Evolutionary conservation across 2,888 invertebrate species (phyloP), one percentile per base, ranked within the genome.

Genomic region (Lamproptera curius): DNA sequence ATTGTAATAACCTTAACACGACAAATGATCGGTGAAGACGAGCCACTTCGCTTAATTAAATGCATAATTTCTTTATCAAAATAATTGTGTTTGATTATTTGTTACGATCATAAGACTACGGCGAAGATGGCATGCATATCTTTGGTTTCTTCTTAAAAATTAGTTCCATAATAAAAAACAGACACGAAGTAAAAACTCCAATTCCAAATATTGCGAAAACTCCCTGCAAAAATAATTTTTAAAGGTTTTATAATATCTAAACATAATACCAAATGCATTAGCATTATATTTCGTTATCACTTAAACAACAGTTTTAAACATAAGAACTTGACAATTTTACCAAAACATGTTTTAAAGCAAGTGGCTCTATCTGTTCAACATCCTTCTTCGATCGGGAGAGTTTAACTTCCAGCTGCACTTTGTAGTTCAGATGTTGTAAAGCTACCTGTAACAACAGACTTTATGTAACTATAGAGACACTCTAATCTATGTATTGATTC

Each of bases 371-470:
- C 33, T 53, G 61, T 31, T 71, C 76, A n/a, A 73, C 72, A 47
- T 79, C 77, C 48, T 64, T 69, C 52, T 68, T 73, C 11, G 69
- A 65, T 28, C 84, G 69, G 8, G 89, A 88, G 11, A 83, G 70
- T 54, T 77, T 81, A 0, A 90, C 88, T 58, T 87, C 89, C 44
- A 86, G 65, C 63, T 91, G 90, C 3, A 90, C 87, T 59, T 85
- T 70, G 43, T 78, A 78, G 64, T 90, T 79, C 57, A 90, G 71
- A 61, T 88, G 77, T 46, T 78, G 77, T 35, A 85, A 58, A 1
- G 88, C 88, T n/a, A 90, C 87, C 90, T 90, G 14, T 14, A 38
- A 33, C 17, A 44, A 8, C 6, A 17, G 33, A 16, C n/a, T n/a
- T n/a, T n/a, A n/a, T n/a, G n/a, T n/a, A n/a, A n/a, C n/a, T n/a